phyloP scores from a whole-genome alignment of 23 tunicate species.

The Styela plicata region DNA sequence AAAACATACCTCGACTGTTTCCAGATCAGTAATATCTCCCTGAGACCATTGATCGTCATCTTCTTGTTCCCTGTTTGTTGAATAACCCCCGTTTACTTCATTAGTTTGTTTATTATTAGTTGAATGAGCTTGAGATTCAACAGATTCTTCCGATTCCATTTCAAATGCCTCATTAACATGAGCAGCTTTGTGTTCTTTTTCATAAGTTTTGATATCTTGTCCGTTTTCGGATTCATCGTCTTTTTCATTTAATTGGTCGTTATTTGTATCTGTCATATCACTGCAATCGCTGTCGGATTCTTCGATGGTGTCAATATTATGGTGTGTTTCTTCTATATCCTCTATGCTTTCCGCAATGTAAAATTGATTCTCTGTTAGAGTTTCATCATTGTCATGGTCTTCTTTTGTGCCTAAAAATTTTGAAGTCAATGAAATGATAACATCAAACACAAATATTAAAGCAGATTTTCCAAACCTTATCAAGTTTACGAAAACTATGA shows the following conservation, averaged over 20 bases:
- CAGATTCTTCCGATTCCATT: not conserved
- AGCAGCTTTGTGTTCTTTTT: not conserved
- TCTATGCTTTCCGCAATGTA: not conserved
- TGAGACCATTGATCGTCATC: slow-evolving; percentile 96
- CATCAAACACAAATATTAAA: too few species aligned
- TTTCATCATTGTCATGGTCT: not conserved
- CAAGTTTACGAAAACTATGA: too few species aligned
- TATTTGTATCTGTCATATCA: not conserved
- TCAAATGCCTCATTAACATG: not conserved
- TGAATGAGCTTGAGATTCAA: not conserved
- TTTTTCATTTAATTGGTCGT: not conserved
- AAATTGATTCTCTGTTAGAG: not conserved
- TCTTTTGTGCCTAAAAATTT: not conserved
- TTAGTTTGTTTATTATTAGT: not conserved
- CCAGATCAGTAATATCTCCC: slow-evolving; percentile 85
- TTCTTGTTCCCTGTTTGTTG: not conserved
- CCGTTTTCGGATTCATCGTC: too few species aligned
- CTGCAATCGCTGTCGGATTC: not conserved
- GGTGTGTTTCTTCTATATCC: not conserved
- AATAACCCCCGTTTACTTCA: not conserved
- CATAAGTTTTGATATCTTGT: not conserved
- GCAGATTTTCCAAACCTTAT: too few species aligned
- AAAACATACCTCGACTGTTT: slow-evolving; percentile 48
- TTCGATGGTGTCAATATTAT: not conserved
- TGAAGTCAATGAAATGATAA: too few species aligned